Evolutionary conservation across 2,888 invertebrate genomes (phyloP), one percentile per base, ranked within the genome.

Genomic region (Theretra japonica): DNA sequence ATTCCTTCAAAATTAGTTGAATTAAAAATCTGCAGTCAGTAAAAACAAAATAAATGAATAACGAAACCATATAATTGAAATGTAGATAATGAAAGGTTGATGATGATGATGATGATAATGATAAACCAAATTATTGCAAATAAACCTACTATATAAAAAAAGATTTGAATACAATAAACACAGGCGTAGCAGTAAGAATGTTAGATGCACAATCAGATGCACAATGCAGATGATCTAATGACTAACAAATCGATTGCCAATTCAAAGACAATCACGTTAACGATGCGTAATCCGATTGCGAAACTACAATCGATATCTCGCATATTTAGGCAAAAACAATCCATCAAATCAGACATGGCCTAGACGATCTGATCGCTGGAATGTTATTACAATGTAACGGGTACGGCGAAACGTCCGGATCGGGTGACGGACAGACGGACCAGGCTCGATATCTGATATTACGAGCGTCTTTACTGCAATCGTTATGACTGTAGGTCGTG

Each of bases 401-500:
- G 41, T 65, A 65, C 62, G 1, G 15, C 41, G 62, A 65, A 65
- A 23, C 15, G 23, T 48, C 21, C 2, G 41, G 65, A 19, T 65
- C 65, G n/a, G 65, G 17, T 65, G 65, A 48, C 65, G 21, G 23
- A 48, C 48, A 65, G 41, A 62, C 59, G 53, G 53, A 53, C n/a
- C 19, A 53, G 17, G 53, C 53, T n/a, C 19, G 71, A 68, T 17
- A 71, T 71, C 50, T 58, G 68, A 71, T 58, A 58, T 50, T 48
- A 59, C 50, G 58, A 28, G 21, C 33, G 71, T 71, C 71, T 71
- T 71, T 71, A 71, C 68, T 57, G 33, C 11, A 21, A 21, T 68
- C 28, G 57, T 41, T 58, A n/a, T 30, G 30, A 41, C 57, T 57
- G 58, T 41, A 41, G 62, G 62, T 62, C 62, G 33, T n/a, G 41